Evolutionary conservation across 2,888 invertebrate species (phyloP), one percentile per base, ranked within the genome.

Genomic region (Morpho achilles): DNA sequence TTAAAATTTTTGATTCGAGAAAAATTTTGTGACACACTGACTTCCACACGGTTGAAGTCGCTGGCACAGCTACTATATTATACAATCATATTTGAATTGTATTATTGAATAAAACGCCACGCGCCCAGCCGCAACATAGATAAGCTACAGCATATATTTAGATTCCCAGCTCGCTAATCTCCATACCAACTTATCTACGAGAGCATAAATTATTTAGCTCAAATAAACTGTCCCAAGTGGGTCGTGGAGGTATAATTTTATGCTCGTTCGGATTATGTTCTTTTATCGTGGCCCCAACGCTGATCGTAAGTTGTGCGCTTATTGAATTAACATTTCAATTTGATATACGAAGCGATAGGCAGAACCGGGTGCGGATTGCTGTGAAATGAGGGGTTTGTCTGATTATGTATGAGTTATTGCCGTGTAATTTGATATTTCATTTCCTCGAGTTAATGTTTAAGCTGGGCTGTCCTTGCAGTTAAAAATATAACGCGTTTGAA

Each of bases 281-380:
- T 75, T 77, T 87, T 83, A 88, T 87, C 84, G 74, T 72, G 71
- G 67, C 77, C 79, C 71, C 67, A 72, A 69, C 71, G 67, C 71
- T 78, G 82, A 79, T 82, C 80, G 80, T 76, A 77, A 85, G 85
- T 87, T 83, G 82, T 76, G 72, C 72, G 72, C 72, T 81, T 86
- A 88, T 89, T 86, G 87, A 88, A 90, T 88, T 88, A 88, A 87
- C 85, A 86, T 87, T 84, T 83, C 82, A 86, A 87, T 87, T 79
- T 86, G 84, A 89, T 88, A 80, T 84, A 85, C 80, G 75, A 76
- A 73, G 79, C 73, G 76, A 75, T 79, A 73, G 74, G 74, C 69
- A 73, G 78, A 78, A 74, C 74, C 75, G 77, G 83, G 84, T 76
- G 80, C 72, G 72, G 72, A 85, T 79, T 71, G 72, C 78, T 76